phyloP scores from a whole-genome alignment of 2,113 vertebrate genomes.

The Entosphenus tridentatus region DNA sequence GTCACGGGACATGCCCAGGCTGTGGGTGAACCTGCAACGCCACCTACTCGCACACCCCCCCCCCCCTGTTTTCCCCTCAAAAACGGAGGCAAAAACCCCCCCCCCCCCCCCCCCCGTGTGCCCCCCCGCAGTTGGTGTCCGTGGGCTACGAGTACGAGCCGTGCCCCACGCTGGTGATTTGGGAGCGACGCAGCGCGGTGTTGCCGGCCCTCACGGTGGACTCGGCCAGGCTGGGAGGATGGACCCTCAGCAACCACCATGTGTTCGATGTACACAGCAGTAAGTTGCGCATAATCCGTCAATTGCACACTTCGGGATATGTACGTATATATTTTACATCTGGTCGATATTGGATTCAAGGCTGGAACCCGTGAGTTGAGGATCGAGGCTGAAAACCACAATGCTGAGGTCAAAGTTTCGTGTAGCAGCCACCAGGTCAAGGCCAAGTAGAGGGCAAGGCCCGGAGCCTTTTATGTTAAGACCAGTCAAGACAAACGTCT shows the following conservation, averaged over 20 bases:
- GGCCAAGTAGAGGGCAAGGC: no score
- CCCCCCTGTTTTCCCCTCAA: no score
- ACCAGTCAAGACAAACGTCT: background rate
- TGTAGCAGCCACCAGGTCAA: no score
- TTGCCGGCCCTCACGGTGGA: constrained; percentile 76
- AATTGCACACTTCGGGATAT: no score
- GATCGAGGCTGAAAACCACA: no score
- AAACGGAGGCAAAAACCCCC: no score
- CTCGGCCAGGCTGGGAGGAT: constrained; percentile 77
- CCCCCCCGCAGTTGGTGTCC: constrained; percentile 31
- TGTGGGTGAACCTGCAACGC: constrained; percentile 41
- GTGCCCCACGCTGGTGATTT: constrained; percentile 80
- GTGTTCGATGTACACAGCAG: constrained; percentile 88
- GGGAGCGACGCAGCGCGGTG: constrained; percentile 84
- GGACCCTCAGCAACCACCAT: constrained; percentile 77
- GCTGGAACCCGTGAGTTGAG: no score
- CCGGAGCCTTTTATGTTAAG: background rate
- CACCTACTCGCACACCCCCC: no score
- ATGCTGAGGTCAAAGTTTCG: no score
- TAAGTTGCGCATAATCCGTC: constrained; percentile 20
- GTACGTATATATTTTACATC: no score
- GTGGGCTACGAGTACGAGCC: constrained; percentile 96
- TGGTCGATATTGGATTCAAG: no score
- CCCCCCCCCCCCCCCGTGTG: no score
- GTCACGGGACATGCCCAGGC: constrained; percentile 78